phyloP scores from a whole-genome alignment of 1,140 invertebrate genomes.

The Melipona quadrifasciata region DNA sequence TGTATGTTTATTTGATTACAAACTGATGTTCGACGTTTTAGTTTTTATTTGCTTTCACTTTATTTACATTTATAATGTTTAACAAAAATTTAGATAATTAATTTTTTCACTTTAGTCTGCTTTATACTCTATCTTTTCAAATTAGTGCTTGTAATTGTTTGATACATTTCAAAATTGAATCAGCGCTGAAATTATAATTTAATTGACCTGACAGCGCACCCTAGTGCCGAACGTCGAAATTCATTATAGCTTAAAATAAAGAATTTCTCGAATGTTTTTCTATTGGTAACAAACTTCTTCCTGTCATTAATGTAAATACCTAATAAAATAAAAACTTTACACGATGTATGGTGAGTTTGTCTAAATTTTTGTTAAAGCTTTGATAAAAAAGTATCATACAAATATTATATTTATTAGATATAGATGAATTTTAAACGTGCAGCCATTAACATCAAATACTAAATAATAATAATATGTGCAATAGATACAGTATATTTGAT shows the following conservation, averaged over 20 bases:
- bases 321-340: background rate
- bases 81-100: background rate
- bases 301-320: too few relatives aligned
- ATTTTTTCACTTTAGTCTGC: background rate
- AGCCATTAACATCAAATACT: too few relatives aligned
- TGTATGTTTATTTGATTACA: background rate
- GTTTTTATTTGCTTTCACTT: background rate
- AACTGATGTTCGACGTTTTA: background rate
- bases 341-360: background rate
- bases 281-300: background rate
- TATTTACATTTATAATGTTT: background rate
- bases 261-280: background rate
- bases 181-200: background rate
- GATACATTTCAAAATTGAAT: background rate
- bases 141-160: background rate
- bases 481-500: constrained; percentile 18
- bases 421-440: too few relatives aligned
- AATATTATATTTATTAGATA: too few relatives aligned
- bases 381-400: background rate
- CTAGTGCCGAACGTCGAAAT: background rate
- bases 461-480: background rate
- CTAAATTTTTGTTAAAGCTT: background rate
- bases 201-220: constrained; percentile 23
- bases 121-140: background rate
- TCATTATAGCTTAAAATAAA: too few relatives aligned